Conservation (phyloP, 1,140 invertebrate species). For the Drosophila willistoni region DNA sequence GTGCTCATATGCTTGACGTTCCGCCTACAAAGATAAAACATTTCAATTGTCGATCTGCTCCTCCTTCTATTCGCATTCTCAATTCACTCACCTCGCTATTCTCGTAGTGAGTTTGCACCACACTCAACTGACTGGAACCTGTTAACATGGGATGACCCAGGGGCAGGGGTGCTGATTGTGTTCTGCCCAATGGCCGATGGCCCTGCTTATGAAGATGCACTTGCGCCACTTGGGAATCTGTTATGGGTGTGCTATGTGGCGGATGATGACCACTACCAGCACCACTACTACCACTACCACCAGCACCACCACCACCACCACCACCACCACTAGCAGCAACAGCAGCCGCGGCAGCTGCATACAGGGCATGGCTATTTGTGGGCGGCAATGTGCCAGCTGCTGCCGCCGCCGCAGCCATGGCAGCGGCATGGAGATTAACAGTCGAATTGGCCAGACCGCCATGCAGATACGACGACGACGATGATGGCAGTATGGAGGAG, state of each 20-base stretch:
- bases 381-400: slow-evolving; percentile 49
- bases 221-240: slow-evolving; percentile 86
- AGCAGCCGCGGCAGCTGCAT: slow-evolving; percentile 6
- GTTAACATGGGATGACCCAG: slow-evolving; percentile 96
- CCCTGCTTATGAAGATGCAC: slow-evolving; percentile 90
- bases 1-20: slow-evolving; percentile 86
- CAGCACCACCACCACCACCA: too few species aligned
- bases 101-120: slow-evolving; percentile 85
- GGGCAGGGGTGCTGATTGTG: slow-evolving; percentile 96
- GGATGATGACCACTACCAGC: slow-evolving; percentile 16
- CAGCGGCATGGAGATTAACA: slow-evolving; percentile 70
- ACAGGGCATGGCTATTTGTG: slow-evolving; percentile 48
- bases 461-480: slow-evolving; percentile 66
- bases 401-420: slow-evolving; percentile 59
- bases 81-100: slow-evolving; percentile 84
- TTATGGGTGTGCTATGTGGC: slow-evolving; percentile 74
- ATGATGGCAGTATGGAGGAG: slow-evolving; percentile 64
- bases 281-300: too few species aligned
- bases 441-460: slow-evolving; percentile 44
- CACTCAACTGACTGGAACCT: slow-evolving; percentile 80
- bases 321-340: background rate
- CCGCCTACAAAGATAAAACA: slow-evolving; percentile 67
- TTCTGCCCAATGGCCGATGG: slow-evolving; percentile 93
- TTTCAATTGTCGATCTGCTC: too few species aligned
- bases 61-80: too few species aligned